Conservation (phyloP, 1,140 invertebrate species). For the Solenopsis fugax region DNA sequence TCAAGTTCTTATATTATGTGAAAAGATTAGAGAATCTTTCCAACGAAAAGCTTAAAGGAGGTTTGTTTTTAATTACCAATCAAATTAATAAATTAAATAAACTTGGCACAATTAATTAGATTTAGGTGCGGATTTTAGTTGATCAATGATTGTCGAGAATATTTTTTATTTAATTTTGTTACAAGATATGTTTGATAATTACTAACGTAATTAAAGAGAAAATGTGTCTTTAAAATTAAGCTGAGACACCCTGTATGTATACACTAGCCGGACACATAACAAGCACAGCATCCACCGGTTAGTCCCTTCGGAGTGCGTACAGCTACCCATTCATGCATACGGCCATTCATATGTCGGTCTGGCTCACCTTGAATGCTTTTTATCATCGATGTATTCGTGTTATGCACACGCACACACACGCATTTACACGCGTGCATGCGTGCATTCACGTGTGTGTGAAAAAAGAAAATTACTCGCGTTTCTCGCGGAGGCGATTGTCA, state of each 20-base stretch:
- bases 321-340: slow-evolving; percentile 83
- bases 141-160: not conserved
- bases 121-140: not conserved
- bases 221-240: not conserved
- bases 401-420: not conserved
- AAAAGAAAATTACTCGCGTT: slow-evolving; percentile 32
- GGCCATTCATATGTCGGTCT: slow-evolving; percentile 83
- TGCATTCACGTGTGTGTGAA: not conserved
- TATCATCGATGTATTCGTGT: slow-evolving; percentile 70
- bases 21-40: no score
- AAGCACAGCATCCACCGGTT: slow-evolving; percentile 40
- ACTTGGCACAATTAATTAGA: not conserved
- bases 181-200: not conserved
- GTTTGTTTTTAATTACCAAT: slow-evolving; percentile 1
- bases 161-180: not conserved
- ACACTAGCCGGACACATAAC: slow-evolving; percentile 31
- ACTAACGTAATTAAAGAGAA: not conserved
- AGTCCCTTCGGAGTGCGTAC: slow-evolving; percentile 65
- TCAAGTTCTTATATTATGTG: no score
- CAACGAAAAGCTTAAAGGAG: not conserved
- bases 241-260: slow-evolving; percentile 22
- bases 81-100: not conserved
- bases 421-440: not conserved
- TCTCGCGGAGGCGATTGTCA: not conserved
- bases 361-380: slow-evolving; percentile 83